Conservation (phyloP, 2,888 invertebrate genomes). For the Chesias legatella region DNA sequence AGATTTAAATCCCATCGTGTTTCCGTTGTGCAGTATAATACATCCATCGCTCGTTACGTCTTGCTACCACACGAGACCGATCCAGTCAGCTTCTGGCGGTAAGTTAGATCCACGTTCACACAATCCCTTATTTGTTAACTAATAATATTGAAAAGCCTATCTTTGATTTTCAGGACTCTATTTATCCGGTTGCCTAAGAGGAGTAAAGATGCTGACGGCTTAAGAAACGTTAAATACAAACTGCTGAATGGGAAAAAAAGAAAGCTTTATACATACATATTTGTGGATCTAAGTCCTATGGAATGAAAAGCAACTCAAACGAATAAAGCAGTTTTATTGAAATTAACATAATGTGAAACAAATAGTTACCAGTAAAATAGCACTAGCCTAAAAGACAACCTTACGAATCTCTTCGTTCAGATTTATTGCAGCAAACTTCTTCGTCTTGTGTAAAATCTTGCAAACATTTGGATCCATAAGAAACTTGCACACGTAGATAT, state of each 20-base stretch:
- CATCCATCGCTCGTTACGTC: slow-evolving; percentile 91
- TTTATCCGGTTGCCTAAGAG: neutral
- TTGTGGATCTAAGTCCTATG: slow-evolving; percentile 82
- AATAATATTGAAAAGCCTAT: too few relatives aligned
- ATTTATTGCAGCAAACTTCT: slow-evolving; percentile 59
- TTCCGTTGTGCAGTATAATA: slow-evolving; percentile 91
- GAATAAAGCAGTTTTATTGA: slow-evolving; percentile 7
- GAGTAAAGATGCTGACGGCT: slow-evolving; percentile 1
- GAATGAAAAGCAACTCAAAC: slow-evolving; percentile 2
- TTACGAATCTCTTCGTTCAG: slow-evolving; percentile 50
- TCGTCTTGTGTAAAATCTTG: slow-evolving; percentile 56
- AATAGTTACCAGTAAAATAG: neutral
- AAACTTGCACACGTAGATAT: slow-evolving; percentile 63
- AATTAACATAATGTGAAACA: slow-evolving; percentile 4
- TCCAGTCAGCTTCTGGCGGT: slow-evolving; percentile 4
- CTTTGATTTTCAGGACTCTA: neutral
- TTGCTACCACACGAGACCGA: too few relatives aligned
- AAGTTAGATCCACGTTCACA: neutral
- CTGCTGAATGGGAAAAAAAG: slow-evolving; percentile 81
- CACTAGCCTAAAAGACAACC: slow-evolving; percentile 27
- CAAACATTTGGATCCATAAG: slow-evolving; percentile 54
- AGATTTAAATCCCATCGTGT: slow-evolving; percentile 54
- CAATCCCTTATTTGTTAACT: too few relatives aligned
- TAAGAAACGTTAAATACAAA: slow-evolving; percentile 77
- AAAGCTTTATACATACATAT: slow-evolving; percentile 86